These are phyloP conservation scores for Poecile atricapillus DNA, from an alignment of 2,113 vertebrate species.

Conservation along the genomic window DNA sequence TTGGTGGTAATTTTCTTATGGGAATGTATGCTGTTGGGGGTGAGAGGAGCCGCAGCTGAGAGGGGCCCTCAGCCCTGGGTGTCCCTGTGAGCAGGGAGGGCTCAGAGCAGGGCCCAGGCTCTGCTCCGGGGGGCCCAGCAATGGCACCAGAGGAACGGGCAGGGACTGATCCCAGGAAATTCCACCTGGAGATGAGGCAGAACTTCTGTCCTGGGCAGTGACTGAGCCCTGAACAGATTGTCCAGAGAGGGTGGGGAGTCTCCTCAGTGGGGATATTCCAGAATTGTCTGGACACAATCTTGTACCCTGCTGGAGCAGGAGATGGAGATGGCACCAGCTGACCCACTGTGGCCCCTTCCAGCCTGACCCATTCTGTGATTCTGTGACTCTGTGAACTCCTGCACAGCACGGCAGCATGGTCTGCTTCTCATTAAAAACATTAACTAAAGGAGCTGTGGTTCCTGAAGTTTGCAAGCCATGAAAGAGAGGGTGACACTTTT, in stretches of 20 bases:
- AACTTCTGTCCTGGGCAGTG: background rate
- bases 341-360: background rate
- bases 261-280: background rate
- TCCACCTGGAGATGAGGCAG: background rate
- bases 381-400: background rate
- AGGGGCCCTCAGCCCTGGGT: background rate
- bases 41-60: background rate
- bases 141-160: background rate
- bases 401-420: background rate
- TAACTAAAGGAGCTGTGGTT: background rate
- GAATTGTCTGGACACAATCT: fast-evolving
- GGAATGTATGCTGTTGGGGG: background rate
- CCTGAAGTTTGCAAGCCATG: background rate
- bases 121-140: background rate
- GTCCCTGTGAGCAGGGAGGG: background rate
- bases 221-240: fast-evolving
- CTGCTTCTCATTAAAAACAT: background rate
- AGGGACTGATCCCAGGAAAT: background rate
- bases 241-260: background rate
- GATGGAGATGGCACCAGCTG: background rate
- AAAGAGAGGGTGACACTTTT: fast-evolving
- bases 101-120: background rate
- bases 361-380: background rate
- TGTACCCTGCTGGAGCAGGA: background rate
- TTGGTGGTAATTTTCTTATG: background rate